Evolutionary conservation across 1,140 invertebrate species (phyloP).

Genomic region (Scylla paramamosain): DNA sequence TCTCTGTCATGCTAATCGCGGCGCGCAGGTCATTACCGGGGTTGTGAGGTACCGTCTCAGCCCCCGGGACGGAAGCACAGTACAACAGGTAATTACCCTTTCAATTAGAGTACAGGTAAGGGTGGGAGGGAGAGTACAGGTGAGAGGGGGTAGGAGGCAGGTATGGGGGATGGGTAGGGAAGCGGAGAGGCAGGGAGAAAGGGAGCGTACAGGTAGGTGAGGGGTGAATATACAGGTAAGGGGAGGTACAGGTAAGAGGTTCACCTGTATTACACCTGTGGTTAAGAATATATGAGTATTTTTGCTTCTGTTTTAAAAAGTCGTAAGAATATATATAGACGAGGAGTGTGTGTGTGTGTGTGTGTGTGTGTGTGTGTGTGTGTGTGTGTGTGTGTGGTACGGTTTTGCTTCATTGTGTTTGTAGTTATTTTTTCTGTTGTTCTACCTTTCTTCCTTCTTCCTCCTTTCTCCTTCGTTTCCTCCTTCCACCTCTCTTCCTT

Average conservation of each 20-base stretch:
- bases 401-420: too few relatives aligned
- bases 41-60: neutral
- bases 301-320: neutral
- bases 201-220: neutral
- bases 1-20: neutral
- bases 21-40: neutral
- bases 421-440: too few relatives aligned
- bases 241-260: neutral
- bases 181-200: neutral
- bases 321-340: neutral
- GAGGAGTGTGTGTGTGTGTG: neutral
- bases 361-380: too few relatives aligned
- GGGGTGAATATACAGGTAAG: neutral
- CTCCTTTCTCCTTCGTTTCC: too few relatives aligned
- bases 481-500: too few relatives aligned
- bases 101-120: neutral
- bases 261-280: neutral
- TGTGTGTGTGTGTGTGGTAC: too few relatives aligned
- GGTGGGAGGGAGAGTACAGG: neutral
- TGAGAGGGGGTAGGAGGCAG: neutral
- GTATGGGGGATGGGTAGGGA: neutral
- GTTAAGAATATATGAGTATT: too few relatives aligned
- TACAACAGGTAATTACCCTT: slow-evolving; percentile 29
- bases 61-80: neutral
- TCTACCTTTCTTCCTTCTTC: too few relatives aligned